Evolutionary conservation across 2,888 invertebrate species (phyloP), one percentile per base, ranked within the genome.

Genomic region (Drosophila subsilvestris): DNA sequence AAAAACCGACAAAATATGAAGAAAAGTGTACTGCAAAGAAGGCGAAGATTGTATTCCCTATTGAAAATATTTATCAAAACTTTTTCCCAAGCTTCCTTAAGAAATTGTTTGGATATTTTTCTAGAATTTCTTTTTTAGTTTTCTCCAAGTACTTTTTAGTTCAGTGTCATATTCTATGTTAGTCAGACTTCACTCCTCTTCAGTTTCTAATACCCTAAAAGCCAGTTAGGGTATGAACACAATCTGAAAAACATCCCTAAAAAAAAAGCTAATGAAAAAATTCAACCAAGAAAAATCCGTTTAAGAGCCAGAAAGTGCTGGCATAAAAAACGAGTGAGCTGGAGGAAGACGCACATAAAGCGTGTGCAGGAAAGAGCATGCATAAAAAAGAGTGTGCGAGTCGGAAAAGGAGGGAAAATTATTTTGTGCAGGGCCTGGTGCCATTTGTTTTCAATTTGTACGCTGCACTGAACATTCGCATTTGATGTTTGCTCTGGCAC

Each of bases 361-460:
- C 14, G 37, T 37, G 37, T 37, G 14, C 37, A 37, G 12, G 14
- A 32, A 37, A 29, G 44, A 53, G 53, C 37, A 32, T 42, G 56
- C 57, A 54, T 29, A 74, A 58, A 49, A 58, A 74, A 37, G 37
- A 37, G 22, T 22, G 37, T 37, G 37, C 14, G 25, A 27, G 49
- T 48, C 17, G 53, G 17, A 45, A 54, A 58, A 54, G 32, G 70
- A 69, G 67, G 45, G 18, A 68, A 73, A 75, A 61, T 75, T 48
- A 75, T 74, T 74, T 76, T 63, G 69, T 50, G 65, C 65, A 75
- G 75, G 68, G 86, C 80, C 83, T 78, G 69, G 37, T 57, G 74
- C 78, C 89, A 88, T 89, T 86, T 88, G 84, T 89, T 86, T 86
- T 89, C 88, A 89, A 86, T 86, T 89, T 86, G 87, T 68, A 77